Evolutionary conservation across 2,888 invertebrate species (phyloP), one percentile per base, ranked within the genome.

Genomic region (Atethmia centrago): DNA sequence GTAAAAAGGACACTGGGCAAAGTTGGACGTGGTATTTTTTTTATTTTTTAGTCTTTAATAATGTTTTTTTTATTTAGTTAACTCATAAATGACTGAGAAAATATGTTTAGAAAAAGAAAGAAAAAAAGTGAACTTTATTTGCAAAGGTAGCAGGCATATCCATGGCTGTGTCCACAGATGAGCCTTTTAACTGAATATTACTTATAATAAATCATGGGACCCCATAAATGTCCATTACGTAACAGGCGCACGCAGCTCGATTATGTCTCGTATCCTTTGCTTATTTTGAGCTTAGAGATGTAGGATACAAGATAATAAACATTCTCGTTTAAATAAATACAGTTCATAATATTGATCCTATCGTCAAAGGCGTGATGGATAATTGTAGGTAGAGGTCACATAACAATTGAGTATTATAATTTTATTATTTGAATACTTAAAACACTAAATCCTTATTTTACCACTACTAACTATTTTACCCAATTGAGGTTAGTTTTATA

Each of bases 181-280:
- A 61, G 59, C 28, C n/a, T 49, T 77, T 61, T 80, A 75, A 70
- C 69, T 64, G 69, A 69, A 79, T 80, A 80, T 80, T 36, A 76
- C 70, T 49, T 21, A 12, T 64, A 12, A 79, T 79, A 81, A 49
- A 76, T 79, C 79, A 76, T 64, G 42, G 3, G 69, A 64, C 59
- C 63, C 81, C 77, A 80, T 79, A 79, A 80, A 79, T 76, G 81
- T 80, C 59, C 64, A 79, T 80, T 70, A 81, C 56, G 7, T 59
- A 49, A 51, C 59, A 59, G 28, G 53, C 45, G 59, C 61, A 28
- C 73, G 63, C 31, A 47, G 28, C 74, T 62, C 61, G 66, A 56
- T 74, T 72, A 73, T 21, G 42, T 47, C 16, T 47, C 55, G 25
- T 55, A 21, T 62, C 19, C 0, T 55, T 31, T n/a, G 40, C 36